phyloP scores from a whole-genome alignment of 2,113 vertebrate species.

The Diglossa brunneiventris region DNA sequence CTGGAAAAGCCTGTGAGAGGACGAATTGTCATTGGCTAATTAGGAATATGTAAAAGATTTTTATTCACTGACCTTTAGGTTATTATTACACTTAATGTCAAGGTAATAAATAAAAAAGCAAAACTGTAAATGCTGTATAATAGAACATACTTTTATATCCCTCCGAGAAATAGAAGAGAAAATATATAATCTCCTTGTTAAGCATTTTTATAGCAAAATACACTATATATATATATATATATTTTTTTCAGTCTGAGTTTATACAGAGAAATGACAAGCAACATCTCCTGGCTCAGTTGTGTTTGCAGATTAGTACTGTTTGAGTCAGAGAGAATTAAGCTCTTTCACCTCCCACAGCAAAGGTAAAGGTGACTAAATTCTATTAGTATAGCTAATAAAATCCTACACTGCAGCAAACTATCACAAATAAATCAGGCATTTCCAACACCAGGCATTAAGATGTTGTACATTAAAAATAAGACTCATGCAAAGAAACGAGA shows the following conservation, averaged over 20 bases:
- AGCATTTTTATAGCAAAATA: neutral
- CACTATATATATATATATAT: neutral
- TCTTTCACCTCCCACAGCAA: slow-evolving; percentile 35
- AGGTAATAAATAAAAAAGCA: neutral
- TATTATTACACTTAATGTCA: neutral
- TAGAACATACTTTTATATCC: neutral
- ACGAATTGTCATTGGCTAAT: neutral
- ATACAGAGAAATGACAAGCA: slow-evolving; percentile 18
- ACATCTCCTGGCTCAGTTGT: neutral
- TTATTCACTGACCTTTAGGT: slow-evolving; percentile 3
- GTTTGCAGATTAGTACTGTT: slow-evolving; percentile 22
- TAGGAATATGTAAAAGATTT: neutral
- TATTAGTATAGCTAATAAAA: too few relatives aligned
- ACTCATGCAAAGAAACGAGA: neutral
- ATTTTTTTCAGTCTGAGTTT: neutral
- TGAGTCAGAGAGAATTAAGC: slow-evolving; percentile 24
- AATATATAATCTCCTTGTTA: neutral
- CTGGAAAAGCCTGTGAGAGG: neutral
- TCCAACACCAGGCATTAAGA: neutral
- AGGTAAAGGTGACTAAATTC: slow-evolving; percentile 5
- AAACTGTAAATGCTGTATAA: neutral
- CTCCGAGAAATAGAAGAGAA: neutral
- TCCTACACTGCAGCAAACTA: neutral
- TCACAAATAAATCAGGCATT: neutral
- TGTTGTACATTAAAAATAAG: neutral